Evolutionary conservation across 2,113 vertebrate genomes (phyloP).

Genomic region (Pelodiscus sinensis): DNA sequence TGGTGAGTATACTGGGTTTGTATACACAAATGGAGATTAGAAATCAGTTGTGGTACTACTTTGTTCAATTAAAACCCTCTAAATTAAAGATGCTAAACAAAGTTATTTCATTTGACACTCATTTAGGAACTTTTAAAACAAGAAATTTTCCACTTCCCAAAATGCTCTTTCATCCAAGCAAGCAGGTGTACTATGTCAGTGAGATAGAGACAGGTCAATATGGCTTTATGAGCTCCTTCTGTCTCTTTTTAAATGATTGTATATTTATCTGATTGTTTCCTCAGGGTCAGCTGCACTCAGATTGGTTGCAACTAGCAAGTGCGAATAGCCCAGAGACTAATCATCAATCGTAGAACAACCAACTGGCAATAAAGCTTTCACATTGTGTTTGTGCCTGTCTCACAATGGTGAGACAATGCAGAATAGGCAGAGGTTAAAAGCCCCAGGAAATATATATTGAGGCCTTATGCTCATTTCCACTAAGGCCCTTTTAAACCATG

Average conservation of each 20-base stretch:
- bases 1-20: background rate
- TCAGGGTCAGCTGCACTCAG: background rate
- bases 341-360: slow-evolving; percentile 29
- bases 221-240: slow-evolving; percentile 17
- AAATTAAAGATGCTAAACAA: no score
- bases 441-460: slow-evolving; percentile 16
- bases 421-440: background rate
- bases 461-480: background rate
- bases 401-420: background rate
- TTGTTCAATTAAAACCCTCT: background rate
- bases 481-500: background rate
- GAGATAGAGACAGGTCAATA: background rate
- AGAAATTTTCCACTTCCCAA: background rate
- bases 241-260: background rate
- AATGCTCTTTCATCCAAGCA: background rate
- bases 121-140: background rate
- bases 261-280: slow-evolving; percentile 55
- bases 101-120: background rate
- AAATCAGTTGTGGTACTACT: background rate
- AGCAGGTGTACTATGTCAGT: background rate
- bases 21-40: background rate
- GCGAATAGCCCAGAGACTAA: slow-evolving; percentile 38
- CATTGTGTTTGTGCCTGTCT: background rate
- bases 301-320: slow-evolving; percentile 16
- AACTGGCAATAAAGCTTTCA: slow-evolving; percentile 22